These are phyloP conservation scores for Okamejei kenojei DNA, from an alignment of 2,797 vertebrate species.

Conservation along the genomic window DNA sequence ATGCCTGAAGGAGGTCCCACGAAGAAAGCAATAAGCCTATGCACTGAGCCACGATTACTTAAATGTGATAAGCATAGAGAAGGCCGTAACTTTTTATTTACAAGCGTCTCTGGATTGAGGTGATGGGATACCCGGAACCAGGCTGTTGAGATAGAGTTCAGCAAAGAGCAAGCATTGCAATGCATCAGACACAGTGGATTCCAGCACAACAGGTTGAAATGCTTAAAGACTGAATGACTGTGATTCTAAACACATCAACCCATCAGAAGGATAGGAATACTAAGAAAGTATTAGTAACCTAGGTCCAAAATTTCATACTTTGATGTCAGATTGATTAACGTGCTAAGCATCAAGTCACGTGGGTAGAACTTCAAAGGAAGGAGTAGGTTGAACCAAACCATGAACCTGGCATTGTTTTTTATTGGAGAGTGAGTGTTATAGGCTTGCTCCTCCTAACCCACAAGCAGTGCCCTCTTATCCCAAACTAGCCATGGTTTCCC, in stretches of 20 bases:
- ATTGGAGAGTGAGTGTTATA: too few relatives aligned
- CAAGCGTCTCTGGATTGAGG: too few relatives aligned
- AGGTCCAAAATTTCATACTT: too few relatives aligned
- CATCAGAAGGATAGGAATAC: background rate
- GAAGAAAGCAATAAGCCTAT: background rate
- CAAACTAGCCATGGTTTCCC: background rate
- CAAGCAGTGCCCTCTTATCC: background rate
- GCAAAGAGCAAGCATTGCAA: background rate
- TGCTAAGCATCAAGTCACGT: background rate
- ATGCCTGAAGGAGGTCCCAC: background rate
- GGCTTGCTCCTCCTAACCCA: background rate
- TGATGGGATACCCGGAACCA: background rate
- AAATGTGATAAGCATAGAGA: background rate
- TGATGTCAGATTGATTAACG: background rate
- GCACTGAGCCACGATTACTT: background rate
- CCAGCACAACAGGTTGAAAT: background rate
- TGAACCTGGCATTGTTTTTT: too few relatives aligned
- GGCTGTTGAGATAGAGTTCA: background rate
- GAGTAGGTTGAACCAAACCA: too few relatives aligned
- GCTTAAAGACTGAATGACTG: too few relatives aligned
- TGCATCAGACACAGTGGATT: background rate
- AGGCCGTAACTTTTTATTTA: background rate
- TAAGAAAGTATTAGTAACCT: too few relatives aligned
- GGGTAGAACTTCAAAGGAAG: background rate
- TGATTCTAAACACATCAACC: background rate